These are phyloP conservation scores for Noctilio leporinus DNA, from an alignment of 2,113 vertebrate species.

Conservation along the genomic window DNA sequence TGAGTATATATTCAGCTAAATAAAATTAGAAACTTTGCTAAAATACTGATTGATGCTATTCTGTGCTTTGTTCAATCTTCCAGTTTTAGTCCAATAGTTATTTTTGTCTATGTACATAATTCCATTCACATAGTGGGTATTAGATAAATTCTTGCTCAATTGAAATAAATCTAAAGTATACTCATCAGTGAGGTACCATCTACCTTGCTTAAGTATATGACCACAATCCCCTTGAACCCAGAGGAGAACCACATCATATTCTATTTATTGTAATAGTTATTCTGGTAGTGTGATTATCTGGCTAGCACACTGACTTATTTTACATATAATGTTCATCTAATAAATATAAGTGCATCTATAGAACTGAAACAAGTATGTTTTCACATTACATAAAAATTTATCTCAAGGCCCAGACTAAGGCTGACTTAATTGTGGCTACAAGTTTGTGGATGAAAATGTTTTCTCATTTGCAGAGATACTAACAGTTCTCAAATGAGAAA, in stretches of 20 bases:
- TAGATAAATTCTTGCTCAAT: neutral
- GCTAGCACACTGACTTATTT: neutral
- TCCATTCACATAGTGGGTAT: neutral
- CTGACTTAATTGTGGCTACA: neutral
- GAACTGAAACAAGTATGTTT: neutral
- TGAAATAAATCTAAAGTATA: neutral
- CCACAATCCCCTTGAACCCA: neutral
- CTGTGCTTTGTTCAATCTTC: neutral
- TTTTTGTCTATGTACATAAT: neutral
- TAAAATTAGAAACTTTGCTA: neutral
- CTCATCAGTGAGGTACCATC: neutral
- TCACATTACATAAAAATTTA: neutral
- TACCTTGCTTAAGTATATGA: neutral
- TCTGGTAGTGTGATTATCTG: neutral
- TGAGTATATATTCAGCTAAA: neutral
- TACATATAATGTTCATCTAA: neutral
- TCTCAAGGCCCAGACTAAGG: neutral
- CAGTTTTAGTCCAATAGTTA: neutral
- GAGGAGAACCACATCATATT: neutral
- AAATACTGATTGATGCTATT: neutral
- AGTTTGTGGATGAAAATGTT: neutral
- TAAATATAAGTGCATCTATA: neutral
- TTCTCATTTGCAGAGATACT: neutral
- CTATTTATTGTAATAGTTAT: neutral
- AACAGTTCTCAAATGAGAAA: neutral